A percentile compares a stretch with the other conserved stretches of the same genome.
phyloP scores from a whole-genome alignment of 2,113 vertebrate species.

The Coptodon bakossiorum region DNA sequence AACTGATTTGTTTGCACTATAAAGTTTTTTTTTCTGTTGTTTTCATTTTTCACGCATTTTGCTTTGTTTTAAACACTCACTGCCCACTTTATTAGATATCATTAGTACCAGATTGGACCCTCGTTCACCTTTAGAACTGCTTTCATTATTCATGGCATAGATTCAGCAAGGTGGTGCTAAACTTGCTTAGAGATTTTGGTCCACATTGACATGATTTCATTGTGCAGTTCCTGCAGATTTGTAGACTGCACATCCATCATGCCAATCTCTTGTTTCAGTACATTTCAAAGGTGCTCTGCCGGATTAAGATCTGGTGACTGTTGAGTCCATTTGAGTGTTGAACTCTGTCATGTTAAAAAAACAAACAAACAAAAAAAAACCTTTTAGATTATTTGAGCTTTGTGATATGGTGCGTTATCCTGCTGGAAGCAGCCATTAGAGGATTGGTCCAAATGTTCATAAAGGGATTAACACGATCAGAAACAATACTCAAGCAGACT shows the following conservation, averaged over 20 bases:
- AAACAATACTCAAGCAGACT: neutral
- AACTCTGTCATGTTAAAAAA: neutral
- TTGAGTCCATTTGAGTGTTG: neutral
- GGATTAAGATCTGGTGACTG: neutral
- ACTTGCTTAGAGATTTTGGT: neutral
- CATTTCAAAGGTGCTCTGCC: neutral
- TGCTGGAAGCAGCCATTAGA: neutral
- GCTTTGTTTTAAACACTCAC: neutral
- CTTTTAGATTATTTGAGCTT: neutral
- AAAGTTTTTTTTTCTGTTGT: neutral
- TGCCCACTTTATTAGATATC: neutral
- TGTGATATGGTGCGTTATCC: neutral
- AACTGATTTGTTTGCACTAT: neutral
- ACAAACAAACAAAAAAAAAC: neutral
- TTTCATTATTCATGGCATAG: neutral
- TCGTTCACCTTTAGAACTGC: neutral
- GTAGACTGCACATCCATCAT: neutral
- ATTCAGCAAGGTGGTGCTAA: neutral
- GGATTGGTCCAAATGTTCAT: neutral
- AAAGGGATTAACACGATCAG: neutral
- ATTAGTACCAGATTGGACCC: neutral
- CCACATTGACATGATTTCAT: neutral
- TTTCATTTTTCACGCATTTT: neutral
- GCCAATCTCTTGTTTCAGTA: neutral
- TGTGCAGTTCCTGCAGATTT: neutral